A percentile compares a stretch with the other conserved stretches of the same genome.
Evolutionary conservation across 2,113 vertebrate genomes (phyloP).

Genomic region (Nanorana parkeri): DNA sequence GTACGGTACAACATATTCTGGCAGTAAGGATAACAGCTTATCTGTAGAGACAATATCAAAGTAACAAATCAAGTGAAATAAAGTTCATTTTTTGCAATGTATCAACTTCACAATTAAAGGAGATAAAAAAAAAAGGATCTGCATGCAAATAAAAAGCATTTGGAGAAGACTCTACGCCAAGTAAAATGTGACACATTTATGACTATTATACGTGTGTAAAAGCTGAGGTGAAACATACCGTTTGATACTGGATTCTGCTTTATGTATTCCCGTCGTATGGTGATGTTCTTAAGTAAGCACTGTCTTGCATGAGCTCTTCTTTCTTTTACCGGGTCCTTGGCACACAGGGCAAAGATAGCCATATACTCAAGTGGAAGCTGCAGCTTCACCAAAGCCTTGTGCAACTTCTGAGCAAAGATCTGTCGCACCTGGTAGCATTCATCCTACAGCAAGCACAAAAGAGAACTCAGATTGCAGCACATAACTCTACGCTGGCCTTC

Average conservation of each 20-base stretch:
- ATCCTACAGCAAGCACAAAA: constrained; percentile 76
- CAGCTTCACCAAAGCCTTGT: constrained; percentile 94
- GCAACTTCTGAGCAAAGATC: constrained; percentile 97
- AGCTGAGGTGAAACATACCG: constrained; percentile 69
- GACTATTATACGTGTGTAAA: no score
- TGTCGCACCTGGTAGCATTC: constrained; percentile 99
- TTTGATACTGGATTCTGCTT: constrained; percentile 94
- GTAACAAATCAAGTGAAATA: background rate
- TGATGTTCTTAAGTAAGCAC: constrained; percentile 98
- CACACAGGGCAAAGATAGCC: constrained; percentile 96
- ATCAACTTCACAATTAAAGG: no score
- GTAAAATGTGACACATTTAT: background rate
- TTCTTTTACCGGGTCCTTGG: constrained; percentile 99
- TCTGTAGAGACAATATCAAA: constrained; percentile 72
- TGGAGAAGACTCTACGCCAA: no score
- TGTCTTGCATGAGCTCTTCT: constrained; percentile 95
- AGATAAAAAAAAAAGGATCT: no score
- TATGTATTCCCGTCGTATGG: constrained; percentile 95
- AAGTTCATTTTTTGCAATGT: constrained; percentile 29
- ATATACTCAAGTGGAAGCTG: constrained; percentile 95
- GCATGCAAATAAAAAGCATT: no score
- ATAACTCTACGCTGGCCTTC: no score
- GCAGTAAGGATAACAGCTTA: constrained; percentile 92
- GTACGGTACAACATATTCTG: constrained; percentile 96
- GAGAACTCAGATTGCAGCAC: background rate